A percentile compares a stretch with the other conserved stretches of the same genome.
phyloP scores from a whole-genome alignment of 1,140 invertebrate species.

The Drosophila bifasciata region DNA sequence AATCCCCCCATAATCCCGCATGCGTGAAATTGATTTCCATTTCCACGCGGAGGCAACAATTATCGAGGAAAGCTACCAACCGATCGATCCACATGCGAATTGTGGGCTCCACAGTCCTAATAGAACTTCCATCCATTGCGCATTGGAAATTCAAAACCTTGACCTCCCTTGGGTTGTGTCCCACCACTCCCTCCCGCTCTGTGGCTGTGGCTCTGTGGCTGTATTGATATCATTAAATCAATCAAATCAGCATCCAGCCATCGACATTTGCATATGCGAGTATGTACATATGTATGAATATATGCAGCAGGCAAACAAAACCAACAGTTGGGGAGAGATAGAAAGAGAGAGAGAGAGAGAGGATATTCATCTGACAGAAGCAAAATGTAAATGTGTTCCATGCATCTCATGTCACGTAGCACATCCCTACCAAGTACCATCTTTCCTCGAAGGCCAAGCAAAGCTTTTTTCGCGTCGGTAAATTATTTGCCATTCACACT shows the following conservation, averaged over 20 bases:
- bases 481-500: no score
- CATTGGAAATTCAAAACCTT: conserved; percentile 29
- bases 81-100: no score
- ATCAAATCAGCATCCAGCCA: conserved; percentile 61
- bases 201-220: no score
- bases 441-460: background rate
- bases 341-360: background rate
- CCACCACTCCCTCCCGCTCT: background rate
- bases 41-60: no score
- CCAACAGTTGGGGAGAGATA: background rate
- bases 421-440: background rate
- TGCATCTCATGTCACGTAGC: conserved; percentile 18
- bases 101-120: no score
- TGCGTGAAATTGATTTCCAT: conserved; percentile 18
- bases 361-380: conserved; percentile 29
- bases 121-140: no score
- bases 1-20: conserved; percentile 15
- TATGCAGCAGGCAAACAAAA: conserved; percentile 3
- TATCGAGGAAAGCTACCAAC: no score
- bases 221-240: conserved; percentile 60
- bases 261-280: conserved; percentile 18
- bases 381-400: conserved; percentile 39
- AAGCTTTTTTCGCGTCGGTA: no score
- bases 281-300: no score
- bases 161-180: conserved; percentile 39